Percentiles rank a stretch among this genome's conserved stretches.
phyloP scores from a whole-genome alignment of 2,888 invertebrate species.

The Buathra laborator region DNA sequence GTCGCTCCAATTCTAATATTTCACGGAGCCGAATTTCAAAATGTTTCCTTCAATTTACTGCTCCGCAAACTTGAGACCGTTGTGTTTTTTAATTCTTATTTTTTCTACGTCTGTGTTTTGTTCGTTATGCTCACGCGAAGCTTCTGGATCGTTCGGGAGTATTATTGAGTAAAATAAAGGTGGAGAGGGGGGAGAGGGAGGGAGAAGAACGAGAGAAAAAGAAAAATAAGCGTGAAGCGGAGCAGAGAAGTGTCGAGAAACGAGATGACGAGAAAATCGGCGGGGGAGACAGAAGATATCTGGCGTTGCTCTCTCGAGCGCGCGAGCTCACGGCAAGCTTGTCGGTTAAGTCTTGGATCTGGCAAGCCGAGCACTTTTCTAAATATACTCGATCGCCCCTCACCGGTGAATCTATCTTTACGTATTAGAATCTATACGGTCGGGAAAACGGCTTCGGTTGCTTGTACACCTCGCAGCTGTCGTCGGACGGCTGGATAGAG shows the following conservation, averaged over 20 bases:
- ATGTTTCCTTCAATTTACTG: slow-evolving; percentile 5
- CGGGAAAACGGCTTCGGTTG: slow-evolving; percentile 72
- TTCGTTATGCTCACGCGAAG: neutral
- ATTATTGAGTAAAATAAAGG: slow-evolving; percentile 17
- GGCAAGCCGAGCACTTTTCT: slow-evolving; percentile 84
- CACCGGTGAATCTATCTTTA: slow-evolving; percentile 85
- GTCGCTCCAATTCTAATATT: slow-evolving; percentile 53
- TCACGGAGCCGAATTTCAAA: slow-evolving; percentile 48
- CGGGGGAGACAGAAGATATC: slow-evolving; percentile 48
- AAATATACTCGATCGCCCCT: slow-evolving; percentile 84
- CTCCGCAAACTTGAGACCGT: neutral
- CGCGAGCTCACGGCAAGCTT: slow-evolving; percentile 46
- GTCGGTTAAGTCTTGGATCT: slow-evolving; percentile 78
- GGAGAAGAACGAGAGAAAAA: neutral
- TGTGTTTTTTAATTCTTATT: slow-evolving; percentile 1
- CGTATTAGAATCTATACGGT: slow-evolving; percentile 83
- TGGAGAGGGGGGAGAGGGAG: neutral
- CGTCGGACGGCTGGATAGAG: slow-evolving; percentile 67
- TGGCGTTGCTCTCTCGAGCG: slow-evolving; percentile 23
- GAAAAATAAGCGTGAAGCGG: slow-evolving; percentile 18
- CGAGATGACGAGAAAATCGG: slow-evolving; percentile 48
- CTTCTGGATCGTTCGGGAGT: slow-evolving; percentile 16
- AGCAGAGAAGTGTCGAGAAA: slow-evolving; percentile 25
- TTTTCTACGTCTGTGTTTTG: neutral
- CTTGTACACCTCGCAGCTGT: slow-evolving; percentile 71